Evolutionary conservation across 1,140 invertebrate species (phyloP), one percentile per base, ranked within the genome.

Genomic region (Acyrthosiphon pisum): DNA sequence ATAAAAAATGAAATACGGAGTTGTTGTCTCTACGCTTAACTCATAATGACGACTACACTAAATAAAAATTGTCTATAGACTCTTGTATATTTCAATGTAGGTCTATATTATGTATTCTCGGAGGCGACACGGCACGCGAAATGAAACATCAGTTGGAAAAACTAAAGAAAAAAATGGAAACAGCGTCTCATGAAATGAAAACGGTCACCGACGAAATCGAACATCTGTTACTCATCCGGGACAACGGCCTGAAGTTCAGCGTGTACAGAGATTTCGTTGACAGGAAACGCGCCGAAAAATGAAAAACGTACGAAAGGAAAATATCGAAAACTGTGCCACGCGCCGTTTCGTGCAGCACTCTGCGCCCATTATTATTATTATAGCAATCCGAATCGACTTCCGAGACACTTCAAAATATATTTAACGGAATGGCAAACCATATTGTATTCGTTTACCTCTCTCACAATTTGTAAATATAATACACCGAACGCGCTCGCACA

Each of bases 191-290:
- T 14, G 26, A 90, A 26, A 56, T 90, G 4, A 8, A 83, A 91
- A n/a, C 44, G 30, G 22, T 91, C 20, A 81, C 44, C 7, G 8
- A 83, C 6, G 90, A 91, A 22, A 91, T 91, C 26, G 44, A 91
- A n/a, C 30, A 46, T 81, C 35, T 91, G n/a, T 91, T 30, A 83
- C 35, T 91, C n/a, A 91, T 91, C n/a, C 56, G 68, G 60, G 68
- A 83, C 11, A 91, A 83, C 37, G 6, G n/a, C 1, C n/a, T 91
- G 0, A 37, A 91, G 11, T 91, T 35, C 9, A 91, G 90, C 22
- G 1, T 91, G 7, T 91, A 91, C 20, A 83, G 81, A 22, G 9
- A 44, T 44, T 41, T 90, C 30, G 26, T 90, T 2, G 48, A 90
- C 89, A 68, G 41, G 11, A 88, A n/a, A 50, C 41, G 41, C 1